Evolutionary conservation across 2,113 vertebrate genomes (phyloP).

Genomic region (Stegostoma tigrinum): DNA sequence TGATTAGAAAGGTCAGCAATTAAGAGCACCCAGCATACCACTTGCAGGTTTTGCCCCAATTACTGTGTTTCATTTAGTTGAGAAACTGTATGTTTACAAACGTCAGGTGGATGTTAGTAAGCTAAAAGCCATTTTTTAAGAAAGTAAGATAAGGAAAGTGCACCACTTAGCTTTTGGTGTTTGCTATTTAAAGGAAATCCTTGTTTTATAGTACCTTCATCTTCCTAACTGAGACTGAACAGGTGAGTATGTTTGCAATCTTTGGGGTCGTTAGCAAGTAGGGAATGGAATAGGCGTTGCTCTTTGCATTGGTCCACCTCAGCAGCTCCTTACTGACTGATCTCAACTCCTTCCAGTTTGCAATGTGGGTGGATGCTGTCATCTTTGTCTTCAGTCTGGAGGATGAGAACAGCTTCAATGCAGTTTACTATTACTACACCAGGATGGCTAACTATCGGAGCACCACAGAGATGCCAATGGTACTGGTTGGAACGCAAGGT

Average conservation of each 20-base stretch:
- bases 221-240: neutral
- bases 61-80: neutral
- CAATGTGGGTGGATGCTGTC: conserved; percentile 94
- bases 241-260: neutral
- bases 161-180: neutral
- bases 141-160: neutral
- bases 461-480: conserved; percentile 81
- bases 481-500: conserved; percentile 96
- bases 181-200: neutral
- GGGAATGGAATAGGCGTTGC: neutral
- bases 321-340: neutral
- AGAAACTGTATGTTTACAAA: neutral
- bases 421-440: conserved; percentile 95
- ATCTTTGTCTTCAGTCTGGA: conserved; percentile 98
- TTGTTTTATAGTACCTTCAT: neutral
- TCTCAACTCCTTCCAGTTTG: conserved; percentile 62
- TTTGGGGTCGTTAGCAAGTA: neutral
- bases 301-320: neutral
- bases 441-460: conserved; percentile 85
- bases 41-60: neutral
- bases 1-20: neutral
- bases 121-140: neutral
- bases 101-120: neutral
- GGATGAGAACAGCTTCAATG: conserved; percentile 96
- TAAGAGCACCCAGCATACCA: neutral